These are phyloP conservation scores for Pygocentrus nattereri DNA, from an alignment of 2,797 vertebrate genomes.

Conservation along the genomic window DNA sequence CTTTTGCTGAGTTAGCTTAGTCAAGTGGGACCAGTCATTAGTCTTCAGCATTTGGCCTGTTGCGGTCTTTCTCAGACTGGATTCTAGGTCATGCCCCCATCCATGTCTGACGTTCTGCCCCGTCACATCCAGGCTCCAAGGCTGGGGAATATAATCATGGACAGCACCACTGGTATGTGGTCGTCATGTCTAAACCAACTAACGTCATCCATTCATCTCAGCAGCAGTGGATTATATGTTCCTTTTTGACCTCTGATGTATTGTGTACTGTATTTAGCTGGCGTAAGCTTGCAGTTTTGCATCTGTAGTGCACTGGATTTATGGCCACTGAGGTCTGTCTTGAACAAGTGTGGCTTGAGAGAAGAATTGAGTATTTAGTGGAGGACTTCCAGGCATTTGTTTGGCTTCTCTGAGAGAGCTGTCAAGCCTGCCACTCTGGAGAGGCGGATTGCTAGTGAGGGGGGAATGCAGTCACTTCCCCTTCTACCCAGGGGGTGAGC, in stretches of 20 bases:
- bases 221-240: conserved; percentile 46
- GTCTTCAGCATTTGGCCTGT: neutral
- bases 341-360: conserved; percentile 51
- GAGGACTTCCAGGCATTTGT: conserved; percentile 53
- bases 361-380: conserved; percentile 45
- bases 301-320: conserved; percentile 46
- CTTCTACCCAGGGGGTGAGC: conserved; percentile 39
- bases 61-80: conserved; percentile 1
- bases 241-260: conserved; percentile 35
- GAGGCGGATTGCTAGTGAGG: conserved; percentile 30
- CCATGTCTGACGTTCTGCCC: neutral
- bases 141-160: conserved; percentile 28
- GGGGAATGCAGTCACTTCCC: conserved; percentile 42
- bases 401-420: conserved; percentile 50
- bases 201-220: conserved; percentile 25
- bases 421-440: conserved; percentile 51
- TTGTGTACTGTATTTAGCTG: conserved; percentile 46
- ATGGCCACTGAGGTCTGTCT: conserved; percentile 52
- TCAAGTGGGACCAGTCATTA: neutral
- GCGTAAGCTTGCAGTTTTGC: conserved; percentile 34
- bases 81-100: conserved; percentile 7
- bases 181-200: conserved; percentile 35
- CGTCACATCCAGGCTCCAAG: conserved; percentile 4
- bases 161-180: neutral
- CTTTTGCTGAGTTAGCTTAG: conserved; percentile 16